Evolutionary conservation across 2,888 invertebrate species (phyloP), one percentile per base, ranked within the genome.

Genomic region (Pollenia amentaria): DNA sequence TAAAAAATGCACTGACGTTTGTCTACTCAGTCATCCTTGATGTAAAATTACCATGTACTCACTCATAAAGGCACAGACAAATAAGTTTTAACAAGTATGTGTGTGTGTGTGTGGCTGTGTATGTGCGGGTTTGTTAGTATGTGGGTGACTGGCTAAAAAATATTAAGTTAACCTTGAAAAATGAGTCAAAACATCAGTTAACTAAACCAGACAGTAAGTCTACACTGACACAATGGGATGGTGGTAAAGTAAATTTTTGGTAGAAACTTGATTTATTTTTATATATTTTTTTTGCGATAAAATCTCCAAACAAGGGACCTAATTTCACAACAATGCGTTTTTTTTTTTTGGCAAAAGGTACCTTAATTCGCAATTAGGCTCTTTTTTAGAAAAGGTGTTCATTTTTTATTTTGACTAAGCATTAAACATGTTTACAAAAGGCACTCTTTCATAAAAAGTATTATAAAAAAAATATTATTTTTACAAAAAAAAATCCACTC

Each of bases 161-260:
- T 84, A 89, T 78, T 55, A 65, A 84, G 77, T 91, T 92, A 92
- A 92, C 92, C 92, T 92, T 92, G 92, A 92, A 92, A 92, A 92
- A 91, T 91, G 91, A 92, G 91, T 92, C 91, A 91, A 91, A 91
- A 88, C 90, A 90, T 84, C 69, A 84, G 75, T 80, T 80, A 88
- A 87, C 87, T 88, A 84, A 88, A 88, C 86, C 89, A 88, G 88
- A 89, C 87, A 87, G 76, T 73, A 67, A 81, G 84, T 77, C 87
- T 81, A 53, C 85, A 60, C 57, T 42, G 42, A 1, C 62, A 82
- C 82, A 46, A 14, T 82, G 76, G 82, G 44, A 1, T 14, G 16
- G 21, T 9, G 8, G 12, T 12, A 8, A 1, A 9, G 0, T 48
- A 38, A 70, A 42, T 10, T 3, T 1, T 12, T 14, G 14, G 29